A percentile compares a stretch with the other conserved stretches of the same genome.
phyloP scores from a whole-genome alignment of 1,140 invertebrate genomes.

The Chionoecetes opilio region DNA sequence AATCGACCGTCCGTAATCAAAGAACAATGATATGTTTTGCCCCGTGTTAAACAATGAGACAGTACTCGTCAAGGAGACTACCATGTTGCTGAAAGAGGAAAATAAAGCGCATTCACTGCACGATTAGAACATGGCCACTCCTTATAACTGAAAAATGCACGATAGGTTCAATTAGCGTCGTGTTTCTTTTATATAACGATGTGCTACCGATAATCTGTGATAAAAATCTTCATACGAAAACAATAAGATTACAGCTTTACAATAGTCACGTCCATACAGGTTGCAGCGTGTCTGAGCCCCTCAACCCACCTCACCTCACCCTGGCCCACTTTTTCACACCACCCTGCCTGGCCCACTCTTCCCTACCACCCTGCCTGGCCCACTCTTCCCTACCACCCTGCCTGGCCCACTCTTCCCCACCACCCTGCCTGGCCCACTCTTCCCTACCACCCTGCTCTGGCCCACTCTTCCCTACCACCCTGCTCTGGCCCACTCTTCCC shows the following conservation, averaged over 20 bases:
- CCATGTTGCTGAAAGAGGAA: background rate
- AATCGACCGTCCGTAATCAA: too few relatives aligned
- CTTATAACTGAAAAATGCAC: background rate
- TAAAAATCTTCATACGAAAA: background rate
- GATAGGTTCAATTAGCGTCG: background rate
- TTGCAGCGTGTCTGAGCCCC: background rate
- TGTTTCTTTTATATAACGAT: constrained; percentile 17
- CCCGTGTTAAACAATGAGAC: background rate
- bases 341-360: background rate
- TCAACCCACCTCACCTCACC: background rate
- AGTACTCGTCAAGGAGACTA: background rate
- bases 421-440: background rate
- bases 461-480: background rate
- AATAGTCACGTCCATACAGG: background rate
- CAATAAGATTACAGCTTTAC: background rate
- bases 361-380: background rate
- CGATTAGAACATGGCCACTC: background rate
- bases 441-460: background rate
- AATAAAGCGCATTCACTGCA: background rate
- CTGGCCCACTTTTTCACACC: background rate
- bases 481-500: background rate
- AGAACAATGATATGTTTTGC: too few relatives aligned
- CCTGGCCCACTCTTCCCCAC: too few relatives aligned
- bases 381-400: background rate
- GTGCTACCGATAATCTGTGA: constrained; percentile 12